Percentiles rank a stretch among this genome's conserved stretches.
Evolutionary conservation across 1,140 invertebrate genomes (phyloP).

Genomic region (Lanistes nyassanus): DNA sequence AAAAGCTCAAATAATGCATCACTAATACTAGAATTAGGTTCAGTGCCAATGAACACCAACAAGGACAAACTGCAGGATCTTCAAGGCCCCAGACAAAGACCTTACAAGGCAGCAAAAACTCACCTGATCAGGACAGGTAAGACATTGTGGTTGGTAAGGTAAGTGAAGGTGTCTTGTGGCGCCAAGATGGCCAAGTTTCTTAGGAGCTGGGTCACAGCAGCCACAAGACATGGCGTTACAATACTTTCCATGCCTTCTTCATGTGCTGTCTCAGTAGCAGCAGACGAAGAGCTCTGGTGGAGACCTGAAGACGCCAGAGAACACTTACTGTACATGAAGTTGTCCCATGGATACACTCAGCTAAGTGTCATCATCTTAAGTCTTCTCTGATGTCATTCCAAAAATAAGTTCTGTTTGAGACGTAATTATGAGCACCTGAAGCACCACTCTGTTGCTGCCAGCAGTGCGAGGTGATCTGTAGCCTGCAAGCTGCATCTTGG

Average conservation of each 20-base stretch:
- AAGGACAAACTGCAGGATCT: too few relatives aligned
- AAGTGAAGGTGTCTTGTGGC: conserved; percentile 55
- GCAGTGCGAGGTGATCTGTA: too few relatives aligned
- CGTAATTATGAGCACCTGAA: neutral
- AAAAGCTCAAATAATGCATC: too few relatives aligned
- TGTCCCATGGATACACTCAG: neutral
- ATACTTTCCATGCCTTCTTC: conserved; percentile 37
- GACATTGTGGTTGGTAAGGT: conserved; percentile 51
- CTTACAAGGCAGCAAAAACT: too few relatives aligned
- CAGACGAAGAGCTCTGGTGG: conserved; percentile 2
- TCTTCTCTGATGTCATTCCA: too few relatives aligned
- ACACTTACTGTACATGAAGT: neutral
- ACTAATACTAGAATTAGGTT: too few relatives aligned
- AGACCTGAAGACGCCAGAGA: neutral
- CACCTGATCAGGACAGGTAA: conserved; percentile 56
- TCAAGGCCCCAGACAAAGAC: too few relatives aligned
- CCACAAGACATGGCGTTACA: conserved; percentile 58
- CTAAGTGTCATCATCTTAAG: too few relatives aligned
- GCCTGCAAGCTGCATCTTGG: too few relatives aligned
- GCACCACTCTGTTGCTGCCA: neutral
- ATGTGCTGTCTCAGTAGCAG: neutral
- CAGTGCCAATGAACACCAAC: too few relatives aligned
- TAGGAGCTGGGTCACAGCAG: conserved; percentile 56
- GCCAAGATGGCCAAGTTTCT: conserved; percentile 55
- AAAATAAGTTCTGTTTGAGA: neutral